Evolutionary conservation across 2,888 invertebrate species (phyloP).

Genomic region (Synanthedon tipuliformis): DNA sequence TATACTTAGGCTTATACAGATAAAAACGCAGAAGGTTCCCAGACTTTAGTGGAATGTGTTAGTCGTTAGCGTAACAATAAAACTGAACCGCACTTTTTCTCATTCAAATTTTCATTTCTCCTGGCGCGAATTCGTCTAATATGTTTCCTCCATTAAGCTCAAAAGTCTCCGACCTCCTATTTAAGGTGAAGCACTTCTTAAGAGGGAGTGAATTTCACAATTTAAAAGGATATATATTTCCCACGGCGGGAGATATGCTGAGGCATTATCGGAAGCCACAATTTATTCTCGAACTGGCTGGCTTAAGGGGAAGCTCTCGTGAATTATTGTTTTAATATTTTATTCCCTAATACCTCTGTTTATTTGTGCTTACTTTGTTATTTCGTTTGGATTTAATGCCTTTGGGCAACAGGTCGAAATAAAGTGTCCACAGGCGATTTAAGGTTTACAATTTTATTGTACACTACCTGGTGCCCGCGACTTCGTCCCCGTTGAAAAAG

Average conservation of each 20-base stretch:
- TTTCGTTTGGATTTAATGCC: too few species aligned
- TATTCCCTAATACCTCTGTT: background rate
- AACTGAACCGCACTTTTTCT: too few species aligned
- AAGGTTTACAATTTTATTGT: too few species aligned
- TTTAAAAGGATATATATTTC: constrained; percentile 23
- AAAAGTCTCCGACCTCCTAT: background rate
- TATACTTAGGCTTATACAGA: too few species aligned
- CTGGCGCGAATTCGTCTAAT: background rate
- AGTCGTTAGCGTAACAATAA: too few species aligned
- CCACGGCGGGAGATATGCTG: constrained; percentile 14
- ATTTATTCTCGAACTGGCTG: constrained; percentile 18
- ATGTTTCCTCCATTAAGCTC: background rate
- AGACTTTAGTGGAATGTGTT: too few species aligned
- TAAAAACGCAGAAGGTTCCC: too few species aligned
- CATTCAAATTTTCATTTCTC: too few species aligned
- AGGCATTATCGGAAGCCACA: constrained; percentile 24
- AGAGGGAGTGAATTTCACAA: constrained; percentile 16
- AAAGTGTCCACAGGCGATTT: too few species aligned
- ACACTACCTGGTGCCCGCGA: too few species aligned
- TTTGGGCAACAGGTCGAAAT: too few species aligned
- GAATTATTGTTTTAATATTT: background rate
- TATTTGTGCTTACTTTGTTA: background rate
- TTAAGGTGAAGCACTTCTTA: background rate
- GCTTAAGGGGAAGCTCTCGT: constrained; percentile 11
- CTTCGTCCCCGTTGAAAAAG: too few species aligned